phyloP scores from a whole-genome alignment of 2,113 vertebrate genomes.

The Gopherus flavomarginatus region DNA sequence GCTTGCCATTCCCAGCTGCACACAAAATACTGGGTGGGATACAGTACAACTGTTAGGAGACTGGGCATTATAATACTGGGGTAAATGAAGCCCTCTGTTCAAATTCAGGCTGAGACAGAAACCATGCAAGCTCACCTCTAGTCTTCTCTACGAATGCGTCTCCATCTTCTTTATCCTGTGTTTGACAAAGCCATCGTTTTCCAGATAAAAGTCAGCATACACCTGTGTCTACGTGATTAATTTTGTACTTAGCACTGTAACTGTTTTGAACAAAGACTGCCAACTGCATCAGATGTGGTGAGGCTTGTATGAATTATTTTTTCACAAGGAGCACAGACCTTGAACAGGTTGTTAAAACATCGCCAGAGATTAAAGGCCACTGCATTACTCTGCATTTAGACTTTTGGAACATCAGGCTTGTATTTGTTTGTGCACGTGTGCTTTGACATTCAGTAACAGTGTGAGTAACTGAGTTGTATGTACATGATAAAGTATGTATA shows the following conservation, averaged over 20 bases:
- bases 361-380: slow-evolving; percentile 7
- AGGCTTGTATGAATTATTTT: slow-evolving; percentile 41
- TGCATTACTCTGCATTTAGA: slow-evolving; percentile 23
- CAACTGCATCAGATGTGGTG: background rate
- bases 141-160: background rate
- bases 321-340: slow-evolving; percentile 30
- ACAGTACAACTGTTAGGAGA: background rate
- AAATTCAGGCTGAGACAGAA: background rate
- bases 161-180: background rate
- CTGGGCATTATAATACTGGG: background rate
- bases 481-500: background rate
- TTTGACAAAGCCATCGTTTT: background rate
- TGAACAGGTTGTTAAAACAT: slow-evolving; percentile 41
- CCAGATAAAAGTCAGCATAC: background rate
- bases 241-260: background rate
- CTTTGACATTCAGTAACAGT: slow-evolving; percentile 19
- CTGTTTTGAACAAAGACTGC: slow-evolving; percentile 29
- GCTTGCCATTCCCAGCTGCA: slow-evolving; percentile 1
- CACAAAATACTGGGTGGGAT: slow-evolving; percentile 48
- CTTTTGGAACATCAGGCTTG: slow-evolving; percentile 24
- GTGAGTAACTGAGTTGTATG: background rate
- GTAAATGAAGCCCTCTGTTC: slow-evolving; percentile 7
- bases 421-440: background rate
- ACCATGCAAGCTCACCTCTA: background rate
- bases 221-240: background rate